These are phyloP conservation scores for Sclerurus mexicanus DNA, from an alignment of 2,113 vertebrate species.

Conservation along the genomic window DNA sequence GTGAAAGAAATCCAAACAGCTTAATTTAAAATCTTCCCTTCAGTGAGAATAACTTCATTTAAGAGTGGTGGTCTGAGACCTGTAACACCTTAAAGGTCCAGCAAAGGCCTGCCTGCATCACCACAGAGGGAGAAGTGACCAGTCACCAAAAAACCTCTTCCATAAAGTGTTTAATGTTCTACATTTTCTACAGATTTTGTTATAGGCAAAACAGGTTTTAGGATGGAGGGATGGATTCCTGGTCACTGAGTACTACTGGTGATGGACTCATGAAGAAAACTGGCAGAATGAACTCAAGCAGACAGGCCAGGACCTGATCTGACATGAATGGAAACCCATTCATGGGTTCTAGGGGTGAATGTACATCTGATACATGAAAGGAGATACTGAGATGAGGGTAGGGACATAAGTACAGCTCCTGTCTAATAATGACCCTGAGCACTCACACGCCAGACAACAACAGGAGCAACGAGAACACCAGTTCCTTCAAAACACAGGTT, in stretches of 20 bases:
- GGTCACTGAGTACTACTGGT: background rate
- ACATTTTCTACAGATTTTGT: background rate
- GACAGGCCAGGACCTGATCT: background rate
- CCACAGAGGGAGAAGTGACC: background rate
- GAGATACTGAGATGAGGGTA: background rate
- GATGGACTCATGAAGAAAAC: background rate
- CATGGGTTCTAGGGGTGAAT: background rate
- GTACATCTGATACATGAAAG: slow-evolving; percentile 23
- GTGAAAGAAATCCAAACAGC: background rate
- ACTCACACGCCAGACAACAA: background rate
- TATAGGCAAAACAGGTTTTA: background rate
- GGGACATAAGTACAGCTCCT: background rate
- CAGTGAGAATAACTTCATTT: background rate
- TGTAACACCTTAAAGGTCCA: background rate
- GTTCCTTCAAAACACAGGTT: background rate
- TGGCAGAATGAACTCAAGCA: background rate
- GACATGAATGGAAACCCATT: background rate
- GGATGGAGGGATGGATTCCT: background rate
- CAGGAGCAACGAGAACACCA: background rate
- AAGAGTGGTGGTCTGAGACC: background rate
- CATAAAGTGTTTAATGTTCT: background rate
- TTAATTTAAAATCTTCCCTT: background rate
- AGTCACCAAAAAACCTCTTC: background rate
- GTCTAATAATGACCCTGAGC: background rate
- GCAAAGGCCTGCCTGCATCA: background rate